Evolutionary conservation across 1,140 invertebrate genomes (phyloP).

Genomic region (Drosophila oshimai): DNA sequence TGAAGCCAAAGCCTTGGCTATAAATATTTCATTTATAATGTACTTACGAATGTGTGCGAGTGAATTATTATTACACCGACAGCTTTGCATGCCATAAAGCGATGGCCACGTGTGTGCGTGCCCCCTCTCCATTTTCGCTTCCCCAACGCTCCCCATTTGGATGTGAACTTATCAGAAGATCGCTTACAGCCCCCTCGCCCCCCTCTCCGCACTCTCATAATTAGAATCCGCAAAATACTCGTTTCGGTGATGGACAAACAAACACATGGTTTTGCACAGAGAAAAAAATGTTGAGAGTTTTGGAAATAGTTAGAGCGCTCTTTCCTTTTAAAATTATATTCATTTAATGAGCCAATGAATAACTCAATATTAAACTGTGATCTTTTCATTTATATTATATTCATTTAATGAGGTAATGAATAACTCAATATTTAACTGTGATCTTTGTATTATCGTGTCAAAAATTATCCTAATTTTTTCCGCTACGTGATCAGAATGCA

Average conservation of each 20-base stretch:
- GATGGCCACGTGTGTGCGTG: constrained; percentile 20
- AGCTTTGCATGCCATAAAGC: constrained; percentile 5
- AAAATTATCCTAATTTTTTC: not conserved
- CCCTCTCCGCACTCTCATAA: constrained; percentile 20
- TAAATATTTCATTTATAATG: constrained; percentile 52
- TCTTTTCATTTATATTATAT: too few species aligned
- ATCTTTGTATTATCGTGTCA: not conserved
- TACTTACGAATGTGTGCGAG: constrained; percentile 25
- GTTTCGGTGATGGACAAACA: constrained; percentile 19
- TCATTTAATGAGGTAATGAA: not conserved
- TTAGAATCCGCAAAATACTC: constrained; percentile 46
- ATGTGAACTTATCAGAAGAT: constrained; percentile 43
- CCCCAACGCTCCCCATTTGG: not conserved
- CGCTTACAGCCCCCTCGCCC: constrained; percentile 3
- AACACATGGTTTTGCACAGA: constrained; percentile 34
- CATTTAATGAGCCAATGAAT: not conserved
- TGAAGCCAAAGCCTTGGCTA: constrained; percentile 49
- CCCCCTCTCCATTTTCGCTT: not conserved
- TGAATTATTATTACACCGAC: constrained; percentile 43
- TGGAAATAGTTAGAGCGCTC: too few species aligned
- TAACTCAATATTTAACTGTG: not conserved
- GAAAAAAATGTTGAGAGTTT: not conserved
- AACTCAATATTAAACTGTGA: not conserved
- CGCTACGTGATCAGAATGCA: constrained; percentile 11
- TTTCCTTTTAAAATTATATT: not conserved